Conservation (phyloP, 2,113 vertebrate genomes). For the Megatriorchis doriae region DNA sequence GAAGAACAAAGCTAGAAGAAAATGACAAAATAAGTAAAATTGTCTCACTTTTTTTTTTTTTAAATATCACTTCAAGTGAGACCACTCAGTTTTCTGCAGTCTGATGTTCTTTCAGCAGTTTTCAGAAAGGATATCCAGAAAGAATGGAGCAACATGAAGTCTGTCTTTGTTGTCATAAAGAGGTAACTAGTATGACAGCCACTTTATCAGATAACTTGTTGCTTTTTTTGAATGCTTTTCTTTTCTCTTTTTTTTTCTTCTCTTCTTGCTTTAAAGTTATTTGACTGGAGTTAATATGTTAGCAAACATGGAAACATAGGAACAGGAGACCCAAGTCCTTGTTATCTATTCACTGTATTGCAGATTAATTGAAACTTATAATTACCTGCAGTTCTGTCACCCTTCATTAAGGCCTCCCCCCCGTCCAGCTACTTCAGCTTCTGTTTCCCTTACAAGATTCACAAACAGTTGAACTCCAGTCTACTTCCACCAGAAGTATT, state of each 20-base stretch:
- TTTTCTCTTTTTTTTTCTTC: neutral
- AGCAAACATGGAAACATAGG: neutral
- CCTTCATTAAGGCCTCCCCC: neutral
- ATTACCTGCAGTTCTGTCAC: neutral
- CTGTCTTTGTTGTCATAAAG: neutral
- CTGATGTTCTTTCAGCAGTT: neutral
- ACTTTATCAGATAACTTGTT: neutral
- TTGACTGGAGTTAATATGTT: neutral
- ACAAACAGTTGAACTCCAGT: neutral
- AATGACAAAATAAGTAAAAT: neutral
- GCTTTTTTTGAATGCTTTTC: neutral
- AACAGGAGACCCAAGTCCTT: neutral
- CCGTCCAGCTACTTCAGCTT: neutral
- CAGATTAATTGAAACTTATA: neutral
- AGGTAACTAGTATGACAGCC: neutral
- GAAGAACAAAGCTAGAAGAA: neutral
- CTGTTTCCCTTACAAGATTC: neutral
- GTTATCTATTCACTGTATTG: neutral
- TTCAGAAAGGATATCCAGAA: neutral
- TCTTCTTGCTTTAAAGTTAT: neutral
- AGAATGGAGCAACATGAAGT: neutral
- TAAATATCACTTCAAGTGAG: neutral
- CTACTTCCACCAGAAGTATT: neutral
- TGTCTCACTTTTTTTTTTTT: neutral
- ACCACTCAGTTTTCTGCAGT: neutral